Evolutionary conservation across 92 coral and sea anemone genomes (phyloP).

Genomic region (Palythoa grandis): DNA sequence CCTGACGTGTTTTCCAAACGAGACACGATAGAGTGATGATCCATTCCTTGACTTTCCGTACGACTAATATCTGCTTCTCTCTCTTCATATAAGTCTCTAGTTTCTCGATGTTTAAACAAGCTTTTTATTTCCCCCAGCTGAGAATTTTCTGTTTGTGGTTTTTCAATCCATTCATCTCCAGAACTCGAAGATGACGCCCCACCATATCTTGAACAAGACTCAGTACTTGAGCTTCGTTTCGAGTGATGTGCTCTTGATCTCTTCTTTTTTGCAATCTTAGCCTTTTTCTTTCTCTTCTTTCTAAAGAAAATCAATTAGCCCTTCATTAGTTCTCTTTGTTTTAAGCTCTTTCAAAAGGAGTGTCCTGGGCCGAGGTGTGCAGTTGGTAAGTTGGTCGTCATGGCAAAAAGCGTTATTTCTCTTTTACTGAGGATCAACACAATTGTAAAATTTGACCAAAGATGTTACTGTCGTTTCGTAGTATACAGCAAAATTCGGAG

Average conservation of each 20-base stretch:
- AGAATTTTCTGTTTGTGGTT: not conserved
- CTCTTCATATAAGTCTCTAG: not conserved
- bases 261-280: slow-evolving; percentile 12
- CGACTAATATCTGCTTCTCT: not conserved
- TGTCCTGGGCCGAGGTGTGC: not conserved
- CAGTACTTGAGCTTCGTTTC: slow-evolving; percentile 32
- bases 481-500: too few relatives aligned
- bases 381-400: not conserved
- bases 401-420: too few relatives aligned
- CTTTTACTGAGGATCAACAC: too few relatives aligned
- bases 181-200: slow-evolving; percentile 14
- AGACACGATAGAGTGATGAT: not conserved
- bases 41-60: not conserved
- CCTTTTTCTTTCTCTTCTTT: slow-evolving; percentile 38
- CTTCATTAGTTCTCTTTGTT: not conserved
- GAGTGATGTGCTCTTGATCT: not conserved
- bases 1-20: not conserved
- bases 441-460: too few relatives aligned
- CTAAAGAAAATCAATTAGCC: not conserved
- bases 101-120: not conserved
- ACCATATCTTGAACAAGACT: slow-evolving; percentile 12
- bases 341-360: not conserved
- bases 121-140: not conserved
- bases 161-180: slow-evolving; percentile 26
- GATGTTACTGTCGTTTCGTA: too few relatives aligned